These are phyloP conservation scores for Pomacea canaliculata DNA, from an alignment of 2,888 invertebrate species.

Conservation along the genomic window DNA sequence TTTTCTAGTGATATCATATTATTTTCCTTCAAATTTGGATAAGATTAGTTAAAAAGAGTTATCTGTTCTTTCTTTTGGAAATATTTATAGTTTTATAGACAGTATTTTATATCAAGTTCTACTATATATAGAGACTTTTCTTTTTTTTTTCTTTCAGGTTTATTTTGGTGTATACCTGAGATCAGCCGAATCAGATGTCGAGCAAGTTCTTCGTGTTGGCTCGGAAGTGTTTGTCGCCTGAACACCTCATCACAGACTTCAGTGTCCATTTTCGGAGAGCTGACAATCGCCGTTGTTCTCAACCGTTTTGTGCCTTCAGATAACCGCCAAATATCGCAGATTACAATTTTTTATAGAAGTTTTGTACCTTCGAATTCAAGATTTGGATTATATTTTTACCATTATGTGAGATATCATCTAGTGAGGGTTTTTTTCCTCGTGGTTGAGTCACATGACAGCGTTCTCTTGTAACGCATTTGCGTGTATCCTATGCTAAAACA, in stretches of 20 bases:
- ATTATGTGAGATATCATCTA: too few relatives aligned
- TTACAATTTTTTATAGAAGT: too few relatives aligned
- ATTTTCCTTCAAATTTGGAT: too few relatives aligned
- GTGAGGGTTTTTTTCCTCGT: too few relatives aligned
- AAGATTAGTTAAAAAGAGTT: too few relatives aligned
- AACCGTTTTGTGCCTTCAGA: not conserved
- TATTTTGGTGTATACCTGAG: conserved; percentile 18
- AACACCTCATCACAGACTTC: not conserved
- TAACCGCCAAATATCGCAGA: not conserved
- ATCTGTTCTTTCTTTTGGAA: too few relatives aligned
- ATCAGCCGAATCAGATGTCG: not conserved
- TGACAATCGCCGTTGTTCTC: not conserved
- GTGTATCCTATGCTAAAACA: too few relatives aligned
- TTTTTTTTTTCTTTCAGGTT: not conserved
- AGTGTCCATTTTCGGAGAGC: not conserved
- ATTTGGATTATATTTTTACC: too few relatives aligned
- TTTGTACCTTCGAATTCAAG: too few relatives aligned
- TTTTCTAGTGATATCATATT: not conserved
- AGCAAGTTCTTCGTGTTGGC: conserved; percentile 25
- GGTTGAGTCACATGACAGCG: too few relatives aligned
- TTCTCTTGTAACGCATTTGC: too few relatives aligned
- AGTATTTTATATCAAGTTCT: not conserved
- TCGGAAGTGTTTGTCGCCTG: conserved; percentile 11
- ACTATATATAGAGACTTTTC: not conserved
- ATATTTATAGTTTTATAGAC: too few relatives aligned